Percentiles rank a stretch among this genome's conserved stretches.
These are phyloP conservation scores for Eurystomus glaucurus DNA, from an alignment of 2,797 vertebrate genomes.

Conservation along the genomic window DNA sequence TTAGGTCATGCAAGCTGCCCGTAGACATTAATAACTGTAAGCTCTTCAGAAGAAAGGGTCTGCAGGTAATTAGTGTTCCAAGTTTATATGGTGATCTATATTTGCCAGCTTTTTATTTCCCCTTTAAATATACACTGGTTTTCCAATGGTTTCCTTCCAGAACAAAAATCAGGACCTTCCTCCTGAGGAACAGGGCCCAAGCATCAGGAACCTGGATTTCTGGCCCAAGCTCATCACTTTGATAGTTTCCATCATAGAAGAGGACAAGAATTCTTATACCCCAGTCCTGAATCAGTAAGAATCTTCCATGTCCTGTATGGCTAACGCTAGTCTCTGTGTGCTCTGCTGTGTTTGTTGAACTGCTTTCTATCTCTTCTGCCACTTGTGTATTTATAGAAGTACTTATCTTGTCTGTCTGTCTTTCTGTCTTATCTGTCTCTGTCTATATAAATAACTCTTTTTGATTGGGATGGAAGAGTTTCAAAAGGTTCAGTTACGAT, in stretches of 20 bases:
- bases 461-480: slow-evolving; percentile 78
- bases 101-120: background rate
- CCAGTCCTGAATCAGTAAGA: slow-evolving; percentile 98
- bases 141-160: slow-evolving; percentile 13
- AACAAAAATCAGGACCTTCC: slow-evolving; percentile 92
- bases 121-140: background rate
- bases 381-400: slow-evolving; percentile 52
- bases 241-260: slow-evolving; percentile 98
- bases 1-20: background rate
- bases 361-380: slow-evolving; percentile 79
- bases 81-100: background rate
- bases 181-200: slow-evolving; percentile 95
- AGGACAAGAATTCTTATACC: slow-evolving; percentile 97
- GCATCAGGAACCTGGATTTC: slow-evolving; percentile 96
- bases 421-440: slow-evolving; percentile 84
- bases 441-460: slow-evolving; percentile 83
- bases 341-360: slow-evolving; percentile 67
- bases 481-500: slow-evolving; percentile 69
- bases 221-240: slow-evolving; percentile 99
- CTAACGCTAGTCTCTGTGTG: background rate
- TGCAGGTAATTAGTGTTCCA: background rate
- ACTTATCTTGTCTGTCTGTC: slow-evolving; percentile 81
- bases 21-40: background rate
- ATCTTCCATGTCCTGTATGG: background rate
- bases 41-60: background rate